phyloP scores from a whole-genome alignment of 2,888 invertebrate species.

The Temnothorax rugatulus region DNA sequence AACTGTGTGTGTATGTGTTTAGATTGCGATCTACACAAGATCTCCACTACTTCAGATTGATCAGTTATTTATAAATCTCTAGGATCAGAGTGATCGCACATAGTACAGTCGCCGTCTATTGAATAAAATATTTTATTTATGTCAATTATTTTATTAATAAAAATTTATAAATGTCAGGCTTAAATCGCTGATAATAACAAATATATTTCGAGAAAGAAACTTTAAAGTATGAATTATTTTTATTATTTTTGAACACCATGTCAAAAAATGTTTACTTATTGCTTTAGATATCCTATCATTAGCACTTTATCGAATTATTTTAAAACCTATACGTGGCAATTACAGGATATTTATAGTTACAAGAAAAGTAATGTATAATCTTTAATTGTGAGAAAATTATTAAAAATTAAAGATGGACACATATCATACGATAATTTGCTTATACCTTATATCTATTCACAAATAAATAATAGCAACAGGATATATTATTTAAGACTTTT shows the following conservation, averaged over 20 bases:
- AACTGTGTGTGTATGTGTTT: slow-evolving; percentile 24
- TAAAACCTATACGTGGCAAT: not conserved
- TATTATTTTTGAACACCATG: not conserved
- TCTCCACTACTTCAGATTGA: slow-evolving; percentile 30
- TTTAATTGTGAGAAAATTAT: not conserved
- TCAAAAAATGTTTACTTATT: not conserved
- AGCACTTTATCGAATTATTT: not conserved
- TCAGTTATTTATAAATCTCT: not conserved
- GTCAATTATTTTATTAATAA: slow-evolving; percentile 9
- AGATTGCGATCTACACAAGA: slow-evolving; percentile 58
- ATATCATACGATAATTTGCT: not conserved
- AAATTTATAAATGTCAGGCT: not conserved
- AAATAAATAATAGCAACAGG: not conserved
- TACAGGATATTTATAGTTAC: not conserved
- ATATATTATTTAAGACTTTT: slow-evolving; percentile 62
- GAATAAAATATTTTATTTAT: not conserved
- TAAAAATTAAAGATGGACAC: not conserved
- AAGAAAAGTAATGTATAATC: not conserved
- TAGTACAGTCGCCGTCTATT: not conserved
- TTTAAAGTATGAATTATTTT: not conserved
- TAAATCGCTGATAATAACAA: not conserved
- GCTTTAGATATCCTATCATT: not conserved
- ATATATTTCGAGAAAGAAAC: not conserved
- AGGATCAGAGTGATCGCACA: not conserved
- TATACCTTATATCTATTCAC: not conserved